Conservation (phyloP, 2,797 vertebrate species). For the Parauchenoglanis ngamensis region DNA sequence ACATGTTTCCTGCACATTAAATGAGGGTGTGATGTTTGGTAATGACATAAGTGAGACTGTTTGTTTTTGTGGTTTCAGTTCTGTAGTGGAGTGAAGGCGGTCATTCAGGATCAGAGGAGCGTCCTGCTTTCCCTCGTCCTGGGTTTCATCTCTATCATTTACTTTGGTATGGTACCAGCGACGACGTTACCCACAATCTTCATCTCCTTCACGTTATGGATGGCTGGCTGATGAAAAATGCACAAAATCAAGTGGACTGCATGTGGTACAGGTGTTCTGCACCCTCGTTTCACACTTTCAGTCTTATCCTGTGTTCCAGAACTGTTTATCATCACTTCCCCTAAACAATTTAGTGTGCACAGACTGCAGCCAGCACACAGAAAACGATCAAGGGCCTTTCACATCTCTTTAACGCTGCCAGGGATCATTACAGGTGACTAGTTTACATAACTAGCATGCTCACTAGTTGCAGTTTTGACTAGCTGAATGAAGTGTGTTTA, state of each 20-base stretch:
- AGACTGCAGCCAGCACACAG: background rate
- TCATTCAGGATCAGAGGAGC: slow-evolving; percentile 90
- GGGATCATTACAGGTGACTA: background rate
- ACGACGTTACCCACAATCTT: slow-evolving; percentile 85
- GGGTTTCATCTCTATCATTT: slow-evolving; percentile 81
- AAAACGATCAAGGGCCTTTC: background rate
- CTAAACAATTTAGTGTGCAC: background rate
- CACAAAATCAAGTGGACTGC: background rate
- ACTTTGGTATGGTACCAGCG: slow-evolving; percentile 79
- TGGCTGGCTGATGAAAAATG: slow-evolving; percentile 78
- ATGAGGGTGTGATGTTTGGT: background rate
- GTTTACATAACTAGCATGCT: background rate
- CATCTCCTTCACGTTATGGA: slow-evolving; percentile 89
- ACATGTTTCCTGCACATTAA: background rate
- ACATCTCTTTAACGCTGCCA: background rate
- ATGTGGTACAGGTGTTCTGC: background rate
- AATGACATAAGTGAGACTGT: no score
- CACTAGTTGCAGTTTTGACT: background rate
- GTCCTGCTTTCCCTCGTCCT: slow-evolving; percentile 77
- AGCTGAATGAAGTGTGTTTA: background rate
- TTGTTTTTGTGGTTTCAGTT: slow-evolving; percentile 76
- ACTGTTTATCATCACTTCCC: background rate
- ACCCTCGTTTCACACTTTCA: background rate
- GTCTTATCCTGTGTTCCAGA: background rate
- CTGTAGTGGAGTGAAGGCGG: slow-evolving; percentile 84